Conservation (phyloP, 2,797 vertebrate species). For the Hydrophis major region DNA sequence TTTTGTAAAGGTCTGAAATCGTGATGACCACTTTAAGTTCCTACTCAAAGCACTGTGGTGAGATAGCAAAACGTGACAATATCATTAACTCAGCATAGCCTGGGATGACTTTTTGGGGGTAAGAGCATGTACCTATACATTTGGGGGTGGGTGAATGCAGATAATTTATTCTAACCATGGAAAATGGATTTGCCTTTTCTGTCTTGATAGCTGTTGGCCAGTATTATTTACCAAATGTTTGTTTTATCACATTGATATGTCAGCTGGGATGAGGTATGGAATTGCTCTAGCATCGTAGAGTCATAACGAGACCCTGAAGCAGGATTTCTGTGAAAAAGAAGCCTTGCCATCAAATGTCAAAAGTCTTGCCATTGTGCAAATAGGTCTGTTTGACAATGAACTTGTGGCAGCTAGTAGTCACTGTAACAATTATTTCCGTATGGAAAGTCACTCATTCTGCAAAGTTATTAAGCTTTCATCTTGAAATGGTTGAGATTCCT, state of each 20-base stretch:
- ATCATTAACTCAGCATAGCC: not conserved
- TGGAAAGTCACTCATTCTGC: not conserved
- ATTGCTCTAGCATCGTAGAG: not conserved
- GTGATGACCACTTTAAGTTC: slow-evolving; percentile 13
- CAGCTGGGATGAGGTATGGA: not conserved
- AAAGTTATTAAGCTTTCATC: slow-evolving; percentile 23
- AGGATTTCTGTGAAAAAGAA: not conserved
- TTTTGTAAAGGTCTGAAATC: not conserved
- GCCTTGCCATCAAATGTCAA: not conserved
- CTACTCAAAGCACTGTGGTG: slow-evolving; percentile 5
- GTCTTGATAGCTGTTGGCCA: not conserved
- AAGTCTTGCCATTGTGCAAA: not conserved
- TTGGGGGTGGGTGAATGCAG: not conserved
- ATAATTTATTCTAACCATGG: not conserved
- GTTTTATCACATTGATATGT: not conserved
- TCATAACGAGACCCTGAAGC: not conserved
- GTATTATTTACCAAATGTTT: not conserved
- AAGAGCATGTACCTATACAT: not conserved
- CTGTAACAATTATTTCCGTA: not conserved
- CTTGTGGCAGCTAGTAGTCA: not conserved
- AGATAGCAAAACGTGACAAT: not conserved
- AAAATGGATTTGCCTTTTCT: not conserved
- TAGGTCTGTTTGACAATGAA: not conserved
- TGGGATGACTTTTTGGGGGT: not conserved
- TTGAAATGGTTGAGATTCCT: not conserved